Percentiles rank a stretch among this genome's conserved stretches.
Evolutionary conservation across 2,888 invertebrate genomes (phyloP).

Genomic region (Ectobius pallidus): DNA sequence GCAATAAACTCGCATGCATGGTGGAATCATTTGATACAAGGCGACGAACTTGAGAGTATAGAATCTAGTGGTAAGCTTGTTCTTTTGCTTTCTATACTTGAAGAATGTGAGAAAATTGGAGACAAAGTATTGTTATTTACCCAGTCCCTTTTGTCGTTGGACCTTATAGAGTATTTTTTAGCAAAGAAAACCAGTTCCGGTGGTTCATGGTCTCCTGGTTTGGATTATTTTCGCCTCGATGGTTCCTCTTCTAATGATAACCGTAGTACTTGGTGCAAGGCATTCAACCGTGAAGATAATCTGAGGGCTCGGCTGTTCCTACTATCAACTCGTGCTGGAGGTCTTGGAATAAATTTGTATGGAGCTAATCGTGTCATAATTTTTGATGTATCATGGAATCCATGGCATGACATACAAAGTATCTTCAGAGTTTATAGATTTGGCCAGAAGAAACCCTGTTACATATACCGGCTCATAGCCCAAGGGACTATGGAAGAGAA

Average conservation of each 20-base stretch:
- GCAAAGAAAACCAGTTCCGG: conserved; percentile 69
- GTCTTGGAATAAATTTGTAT: conserved; percentile 95
- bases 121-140: conserved; percentile 98
- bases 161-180: conserved; percentile 92
- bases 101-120: conserved; percentile 91
- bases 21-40: conserved; percentile 82
- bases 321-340: conserved; percentile 96
- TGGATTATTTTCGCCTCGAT: conserved; percentile 91
- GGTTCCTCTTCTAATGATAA: conserved; percentile 88
- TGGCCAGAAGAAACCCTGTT: conserved; percentile 97
- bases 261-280: conserved; percentile 83
- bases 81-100: conserved; percentile 85
- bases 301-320: conserved; percentile 83
- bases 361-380: conserved; percentile 97
- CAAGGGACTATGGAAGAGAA: conserved; percentile 98
- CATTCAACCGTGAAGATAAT: conserved; percentile 86
- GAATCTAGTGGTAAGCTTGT: conserved; percentile 79
- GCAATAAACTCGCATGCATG: conserved; percentile 63
- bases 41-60: conserved; percentile 79
- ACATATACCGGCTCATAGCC: conserved; percentile 93
- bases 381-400: conserved; percentile 99
- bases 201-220: conserved; percentile 77
- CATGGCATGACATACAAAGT: conserved; percentile 96
- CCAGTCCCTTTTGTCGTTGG: conserved; percentile 90
- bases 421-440: conserved; percentile 98